A percentile compares a stretch with the other conserved stretches of the same genome.
Conservation (phyloP, 2,888 invertebrate genomes). For the Agonopterix arenella region DNA sequence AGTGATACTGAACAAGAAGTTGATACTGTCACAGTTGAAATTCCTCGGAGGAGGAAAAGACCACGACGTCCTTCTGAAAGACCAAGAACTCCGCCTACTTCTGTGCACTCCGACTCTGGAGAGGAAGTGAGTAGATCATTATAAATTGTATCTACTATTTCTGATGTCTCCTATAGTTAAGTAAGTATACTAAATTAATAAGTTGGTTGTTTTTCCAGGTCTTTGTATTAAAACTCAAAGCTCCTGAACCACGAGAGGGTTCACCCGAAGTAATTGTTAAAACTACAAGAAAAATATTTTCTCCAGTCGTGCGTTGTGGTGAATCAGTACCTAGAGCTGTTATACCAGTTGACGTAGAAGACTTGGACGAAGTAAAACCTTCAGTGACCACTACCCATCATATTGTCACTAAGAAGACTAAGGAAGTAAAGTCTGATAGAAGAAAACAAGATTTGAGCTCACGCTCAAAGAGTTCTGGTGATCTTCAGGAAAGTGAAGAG, state of each 20-base stretch:
- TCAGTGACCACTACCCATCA: constrained; percentile 16
- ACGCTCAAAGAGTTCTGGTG: constrained; percentile 48
- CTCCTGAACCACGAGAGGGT: constrained; percentile 52
- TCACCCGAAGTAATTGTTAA: constrained; percentile 84
- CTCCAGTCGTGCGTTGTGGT: constrained; percentile 80
- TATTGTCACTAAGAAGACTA: constrained; percentile 22
- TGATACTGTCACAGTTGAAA: constrained; percentile 70
- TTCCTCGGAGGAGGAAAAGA: constrained; percentile 64
- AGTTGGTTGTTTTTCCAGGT: constrained; percentile 32
- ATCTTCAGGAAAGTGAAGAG: constrained; percentile 53
- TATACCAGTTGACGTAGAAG: constrained; percentile 61
- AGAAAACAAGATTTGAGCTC: constrained; percentile 29
- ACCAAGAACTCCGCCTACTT: constrained; percentile 61
- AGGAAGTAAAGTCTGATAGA: constrained; percentile 28
- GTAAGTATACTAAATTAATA: neutral
- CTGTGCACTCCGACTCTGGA: constrained; percentile 66
- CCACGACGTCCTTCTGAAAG: constrained; percentile 61
- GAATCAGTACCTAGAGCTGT: constrained; percentile 71
- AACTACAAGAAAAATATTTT: constrained; percentile 88
- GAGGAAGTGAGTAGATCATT: constrained; percentile 45
- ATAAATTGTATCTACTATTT: neutral
- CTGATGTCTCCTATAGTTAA: no score
- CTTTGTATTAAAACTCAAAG: constrained; percentile 60
- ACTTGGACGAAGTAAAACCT: constrained; percentile 54
- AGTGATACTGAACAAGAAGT: constrained; percentile 67